Evolutionary conservation across 2,113 vertebrate species (phyloP).

Genomic region (Petrocephalus microphthalmus): DNA sequence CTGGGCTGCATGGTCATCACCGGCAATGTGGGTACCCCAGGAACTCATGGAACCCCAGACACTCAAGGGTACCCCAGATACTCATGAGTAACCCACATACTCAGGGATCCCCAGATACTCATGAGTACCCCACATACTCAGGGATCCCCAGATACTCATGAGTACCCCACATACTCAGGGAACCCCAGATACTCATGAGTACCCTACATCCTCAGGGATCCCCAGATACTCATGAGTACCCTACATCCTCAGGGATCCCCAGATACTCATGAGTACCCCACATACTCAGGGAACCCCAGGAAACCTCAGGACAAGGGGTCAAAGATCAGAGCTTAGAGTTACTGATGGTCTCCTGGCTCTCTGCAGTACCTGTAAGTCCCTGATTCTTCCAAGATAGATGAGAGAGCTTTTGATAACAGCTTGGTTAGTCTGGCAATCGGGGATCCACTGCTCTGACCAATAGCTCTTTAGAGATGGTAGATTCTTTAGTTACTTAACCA

Average conservation of each 20-base stretch:
- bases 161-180: too few relatives aligned
- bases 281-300: not conserved
- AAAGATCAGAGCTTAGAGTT: not conserved
- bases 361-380: not conserved
- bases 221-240: constrained; percentile 49
- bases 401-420: not conserved
- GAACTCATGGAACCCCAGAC: not conserved
- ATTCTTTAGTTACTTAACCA: not conserved
- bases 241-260: not conserved
- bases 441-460: not conserved
- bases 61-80: not conserved
- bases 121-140: constrained; percentile 54
- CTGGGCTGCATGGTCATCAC: constrained; percentile 95
- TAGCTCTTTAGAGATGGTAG: not conserved
- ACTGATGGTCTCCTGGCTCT: not conserved
- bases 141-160: not conserved
- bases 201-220: not conserved
- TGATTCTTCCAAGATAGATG: not conserved
- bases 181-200: not conserved
- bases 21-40: constrained; percentile 73
- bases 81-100: constrained; percentile 53
- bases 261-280: constrained; percentile 49
- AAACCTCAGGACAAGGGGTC: not conserved
- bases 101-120: not conserved
- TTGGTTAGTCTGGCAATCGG: not conserved